phyloP scores from a whole-genome alignment of 2,888 invertebrate genomes.

The Acleris literana region DNA sequence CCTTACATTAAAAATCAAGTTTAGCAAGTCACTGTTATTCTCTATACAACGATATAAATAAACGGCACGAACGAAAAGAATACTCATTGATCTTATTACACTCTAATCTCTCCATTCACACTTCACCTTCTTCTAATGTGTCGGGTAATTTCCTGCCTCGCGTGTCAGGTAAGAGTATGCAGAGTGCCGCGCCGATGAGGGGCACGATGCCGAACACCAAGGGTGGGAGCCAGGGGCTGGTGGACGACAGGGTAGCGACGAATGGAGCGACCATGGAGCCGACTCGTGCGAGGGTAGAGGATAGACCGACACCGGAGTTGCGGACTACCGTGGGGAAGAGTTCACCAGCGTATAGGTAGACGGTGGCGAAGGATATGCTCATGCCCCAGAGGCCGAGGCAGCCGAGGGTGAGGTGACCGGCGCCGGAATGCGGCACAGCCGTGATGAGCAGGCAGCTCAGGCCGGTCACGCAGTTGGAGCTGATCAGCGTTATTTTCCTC shows the following conservation, averaged over 20 bases:
- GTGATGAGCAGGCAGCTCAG: constrained; percentile 86
- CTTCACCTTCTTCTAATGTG: constrained; percentile 91
- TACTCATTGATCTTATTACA: constrained; percentile 23
- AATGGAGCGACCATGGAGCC: constrained; percentile 95
- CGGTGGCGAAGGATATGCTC: constrained; percentile 92
- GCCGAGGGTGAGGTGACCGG: constrained; percentile 85
- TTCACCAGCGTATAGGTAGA: constrained; percentile 94
- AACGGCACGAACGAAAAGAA: constrained; percentile 33
- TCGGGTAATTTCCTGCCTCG: constrained; percentile 89
- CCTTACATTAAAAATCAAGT: constrained; percentile 13
- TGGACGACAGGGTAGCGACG: constrained; percentile 86
- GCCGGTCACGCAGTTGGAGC: constrained; percentile 86
- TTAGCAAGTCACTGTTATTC: too few relatives aligned
- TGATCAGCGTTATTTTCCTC: constrained; percentile 86
- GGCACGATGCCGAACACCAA: constrained; percentile 88
- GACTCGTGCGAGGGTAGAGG: constrained; percentile 92
- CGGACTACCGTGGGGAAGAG: constrained; percentile 94
- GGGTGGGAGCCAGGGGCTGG: constrained; percentile 86
- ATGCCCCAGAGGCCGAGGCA: constrained; percentile 91
- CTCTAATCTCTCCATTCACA: constrained; percentile 47
- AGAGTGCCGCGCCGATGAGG: constrained; percentile 86
- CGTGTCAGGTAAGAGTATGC: constrained; percentile 90
- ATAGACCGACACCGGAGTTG: constrained; percentile 93
- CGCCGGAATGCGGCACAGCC: constrained; percentile 75
- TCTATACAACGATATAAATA: constrained; percentile 19